A percentile compares a stretch with the other conserved stretches of the same genome.
phyloP scores from a whole-genome alignment of 2,888 invertebrate species.

The Spodoptera picta region DNA sequence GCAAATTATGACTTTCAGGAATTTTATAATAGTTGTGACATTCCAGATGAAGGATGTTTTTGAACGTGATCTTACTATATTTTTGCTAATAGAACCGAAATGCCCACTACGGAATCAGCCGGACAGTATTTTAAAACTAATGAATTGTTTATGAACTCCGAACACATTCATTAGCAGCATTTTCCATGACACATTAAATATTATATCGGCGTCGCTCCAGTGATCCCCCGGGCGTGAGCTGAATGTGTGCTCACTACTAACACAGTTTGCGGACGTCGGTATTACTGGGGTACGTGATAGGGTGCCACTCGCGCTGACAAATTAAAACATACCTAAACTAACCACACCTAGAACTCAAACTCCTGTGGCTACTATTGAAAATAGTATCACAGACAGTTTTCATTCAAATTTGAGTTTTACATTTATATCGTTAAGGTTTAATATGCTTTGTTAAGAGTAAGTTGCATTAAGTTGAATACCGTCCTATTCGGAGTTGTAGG shows the following conservation, averaged over 20 bases:
- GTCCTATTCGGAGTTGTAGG: constrained; percentile 18
- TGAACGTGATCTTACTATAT: too few species aligned
- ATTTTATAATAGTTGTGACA: too few species aligned
- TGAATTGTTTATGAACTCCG: background rate
- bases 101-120: background rate
- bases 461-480: constrained; percentile 7
- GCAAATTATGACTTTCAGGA: too few species aligned
- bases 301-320: constrained; percentile 10
- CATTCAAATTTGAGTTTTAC: constrained; percentile 32
- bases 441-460: constrained; percentile 22
- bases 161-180: constrained; percentile 7
- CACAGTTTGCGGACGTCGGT: constrained; percentile 17
- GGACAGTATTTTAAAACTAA: background rate
- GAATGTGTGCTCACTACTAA: constrained; percentile 25
- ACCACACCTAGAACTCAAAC: constrained; percentile 29
- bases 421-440: constrained; percentile 26
- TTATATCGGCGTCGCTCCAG: constrained; percentile 4
- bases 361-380: constrained; percentile 10
- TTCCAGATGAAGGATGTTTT: too few species aligned
- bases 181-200: constrained; percentile 16
- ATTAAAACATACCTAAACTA: constrained; percentile 19
- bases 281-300: constrained; percentile 17
- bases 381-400: constrained; percentile 1
- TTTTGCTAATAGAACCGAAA: background rate
- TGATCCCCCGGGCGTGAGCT: constrained; percentile 12